phyloP scores from a whole-genome alignment of 2,113 vertebrate species.

The Misgurnus anguillicaudatus region DNA sequence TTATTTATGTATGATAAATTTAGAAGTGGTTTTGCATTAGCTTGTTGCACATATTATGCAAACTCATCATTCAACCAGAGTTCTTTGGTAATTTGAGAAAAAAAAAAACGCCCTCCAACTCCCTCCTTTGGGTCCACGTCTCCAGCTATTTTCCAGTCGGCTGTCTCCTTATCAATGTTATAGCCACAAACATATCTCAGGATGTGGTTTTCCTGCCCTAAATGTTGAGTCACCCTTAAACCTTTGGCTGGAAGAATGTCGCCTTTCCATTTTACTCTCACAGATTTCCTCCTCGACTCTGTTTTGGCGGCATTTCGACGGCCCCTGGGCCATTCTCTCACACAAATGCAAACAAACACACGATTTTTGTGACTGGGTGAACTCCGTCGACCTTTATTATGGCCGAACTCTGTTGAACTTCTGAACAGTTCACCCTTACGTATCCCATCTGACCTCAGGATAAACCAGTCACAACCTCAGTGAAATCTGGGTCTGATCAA shows the following conservation, averaged over 20 bases:
- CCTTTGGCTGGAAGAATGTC: conserved; percentile 12
- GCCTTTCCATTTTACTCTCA: neutral
- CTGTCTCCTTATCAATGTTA: conserved; percentile 20
- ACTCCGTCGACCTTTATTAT: neutral
- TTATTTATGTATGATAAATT: no score
- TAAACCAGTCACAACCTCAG: neutral
- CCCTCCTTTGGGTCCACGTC: neutral
- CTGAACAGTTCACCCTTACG: neutral
- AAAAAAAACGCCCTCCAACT: neutral
- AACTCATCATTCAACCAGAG: no score
- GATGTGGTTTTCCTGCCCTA: conserved; percentile 26
- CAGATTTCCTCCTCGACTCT: neutral
- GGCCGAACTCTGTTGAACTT: neutral
- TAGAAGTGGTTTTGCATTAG: no score
- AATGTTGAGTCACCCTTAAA: conserved; percentile 30
- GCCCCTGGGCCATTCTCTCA: neutral
- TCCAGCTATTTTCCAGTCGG: neutral
- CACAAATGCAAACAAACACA: neutral
- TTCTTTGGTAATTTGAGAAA: no score
- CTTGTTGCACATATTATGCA: no score
- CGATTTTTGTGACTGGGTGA: no score
- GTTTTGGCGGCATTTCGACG: neutral
- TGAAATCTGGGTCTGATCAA: neutral
- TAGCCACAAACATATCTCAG: conserved; percentile 27
- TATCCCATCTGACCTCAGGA: conserved; percentile 17